phyloP scores from a whole-genome alignment of 2,113 vertebrate species.

The rat (Rattus norvegicus) region GRCr8 NC_086019.1:188290001-188290500 shows the following conservation, averaged over 20 bases:
- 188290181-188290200: background rate
- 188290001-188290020: background rate
- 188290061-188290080: background rate
- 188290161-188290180: background rate
- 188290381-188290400: background rate
- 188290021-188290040: background rate
- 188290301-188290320: background rate
- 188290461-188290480: background rate
- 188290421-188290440: background rate
- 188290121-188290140: background rate
- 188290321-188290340: background rate
- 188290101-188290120: slow-evolving; percentile 9
- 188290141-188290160: background rate
- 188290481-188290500: too few species aligned
- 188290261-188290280: background rate
- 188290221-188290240: background rate
- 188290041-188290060: background rate
- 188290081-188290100: background rate
- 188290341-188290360: background rate
- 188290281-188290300: accelerated
- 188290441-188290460: background rate
- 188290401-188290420: background rate
- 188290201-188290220: background rate
- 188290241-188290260: background rate
- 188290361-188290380: too few species aligned